phyloP scores from a whole-genome alignment of 30 jellyfish, hydroid and myxozoan genomes.

The Chironex yamaguchii region DNA sequence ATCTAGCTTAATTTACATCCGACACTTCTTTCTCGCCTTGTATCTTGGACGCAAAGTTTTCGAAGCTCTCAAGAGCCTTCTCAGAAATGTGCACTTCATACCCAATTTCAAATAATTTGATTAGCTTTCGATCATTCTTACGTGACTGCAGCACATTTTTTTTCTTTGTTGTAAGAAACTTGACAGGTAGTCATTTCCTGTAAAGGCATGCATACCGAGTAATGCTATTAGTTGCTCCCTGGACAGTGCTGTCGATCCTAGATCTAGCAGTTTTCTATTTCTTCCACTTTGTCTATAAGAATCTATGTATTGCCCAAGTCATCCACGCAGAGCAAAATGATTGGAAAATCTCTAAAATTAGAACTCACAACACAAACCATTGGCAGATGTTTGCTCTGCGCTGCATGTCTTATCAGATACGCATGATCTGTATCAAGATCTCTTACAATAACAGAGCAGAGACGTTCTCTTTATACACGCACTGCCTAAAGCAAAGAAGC shows the following conservation, averaged over 20 bases:
- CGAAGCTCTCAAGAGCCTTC: neutral
- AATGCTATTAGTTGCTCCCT: slow-evolving; percentile 24
- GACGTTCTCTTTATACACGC: slow-evolving; percentile 30
- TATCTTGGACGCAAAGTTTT: neutral
- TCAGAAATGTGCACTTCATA: neutral
- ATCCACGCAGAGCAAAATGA: slow-evolving; percentile 42
- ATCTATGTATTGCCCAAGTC: neutral
- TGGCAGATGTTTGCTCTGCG: neutral
- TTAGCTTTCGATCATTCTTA: neutral
- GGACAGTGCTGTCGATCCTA: neutral
- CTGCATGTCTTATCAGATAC: slow-evolving; percentile 39
- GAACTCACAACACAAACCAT: slow-evolving; percentile 17
- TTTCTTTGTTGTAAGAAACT: slow-evolving; percentile 5
- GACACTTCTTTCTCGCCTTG: slow-evolving; percentile 28
- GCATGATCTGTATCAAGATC: slow-evolving; percentile 51
- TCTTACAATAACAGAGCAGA: slow-evolving; percentile 4
- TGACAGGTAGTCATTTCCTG: slow-evolving; percentile 9
- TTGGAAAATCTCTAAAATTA: slow-evolving; percentile 34
- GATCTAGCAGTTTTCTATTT: neutral
- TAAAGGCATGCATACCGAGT: slow-evolving; percentile 13
- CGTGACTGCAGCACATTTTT: neutral
- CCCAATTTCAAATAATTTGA: neutral
- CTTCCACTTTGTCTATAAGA: slow-evolving; percentile 20
- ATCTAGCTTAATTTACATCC: slow-evolving; percentile 6
- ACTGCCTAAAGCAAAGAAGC: slow-evolving; percentile 37